Evolutionary conservation across 2,113 vertebrate genomes (phyloP).

Genomic region (Polypterus senegalus): DNA sequence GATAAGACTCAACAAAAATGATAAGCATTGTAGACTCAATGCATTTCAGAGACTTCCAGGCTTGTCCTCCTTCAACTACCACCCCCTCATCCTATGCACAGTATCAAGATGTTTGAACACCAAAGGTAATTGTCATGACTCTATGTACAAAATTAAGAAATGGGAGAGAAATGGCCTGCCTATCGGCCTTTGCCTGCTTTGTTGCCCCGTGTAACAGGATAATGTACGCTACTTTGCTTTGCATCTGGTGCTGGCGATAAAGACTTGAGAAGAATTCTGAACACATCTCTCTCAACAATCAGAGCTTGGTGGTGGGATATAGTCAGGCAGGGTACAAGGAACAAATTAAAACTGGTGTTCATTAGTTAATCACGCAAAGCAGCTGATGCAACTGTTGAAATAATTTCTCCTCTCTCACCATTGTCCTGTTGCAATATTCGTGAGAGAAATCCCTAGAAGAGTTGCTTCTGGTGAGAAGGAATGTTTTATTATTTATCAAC

Average conservation of each 20-base stretch:
- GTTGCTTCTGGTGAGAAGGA: no score
- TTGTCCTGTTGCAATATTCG: no score
- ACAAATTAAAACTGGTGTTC: no score
- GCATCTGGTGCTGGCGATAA: conserved; percentile 38
- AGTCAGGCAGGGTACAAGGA: no score
- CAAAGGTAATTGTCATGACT: conserved; percentile 79
- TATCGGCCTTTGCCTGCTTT: conserved; percentile 41
- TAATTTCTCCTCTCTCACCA: no score
- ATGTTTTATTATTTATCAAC: no score
- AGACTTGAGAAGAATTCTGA: conserved; percentile 7
- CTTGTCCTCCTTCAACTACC: conserved; percentile 9
- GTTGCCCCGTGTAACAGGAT: conserved; percentile 79
- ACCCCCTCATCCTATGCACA: conserved; percentile 21
- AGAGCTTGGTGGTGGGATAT: no score
- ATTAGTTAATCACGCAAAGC: no score
- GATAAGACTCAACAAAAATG: no score
- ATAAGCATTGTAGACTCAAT: no score
- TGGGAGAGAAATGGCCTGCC: conserved; percentile 43
- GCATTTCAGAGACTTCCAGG: background rate
- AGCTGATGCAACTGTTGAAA: no score
- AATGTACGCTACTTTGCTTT: conserved; percentile 76
- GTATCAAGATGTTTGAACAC: conserved; percentile 74
- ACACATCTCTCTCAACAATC: background rate
- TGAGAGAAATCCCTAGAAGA: no score
- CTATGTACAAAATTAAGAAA: conserved; percentile 51